A percentile compares a stretch with the other conserved stretches of the same genome.
phyloP scores from a whole-genome alignment of 2,113 vertebrate genomes.

The Hippocampus comes region DNA sequence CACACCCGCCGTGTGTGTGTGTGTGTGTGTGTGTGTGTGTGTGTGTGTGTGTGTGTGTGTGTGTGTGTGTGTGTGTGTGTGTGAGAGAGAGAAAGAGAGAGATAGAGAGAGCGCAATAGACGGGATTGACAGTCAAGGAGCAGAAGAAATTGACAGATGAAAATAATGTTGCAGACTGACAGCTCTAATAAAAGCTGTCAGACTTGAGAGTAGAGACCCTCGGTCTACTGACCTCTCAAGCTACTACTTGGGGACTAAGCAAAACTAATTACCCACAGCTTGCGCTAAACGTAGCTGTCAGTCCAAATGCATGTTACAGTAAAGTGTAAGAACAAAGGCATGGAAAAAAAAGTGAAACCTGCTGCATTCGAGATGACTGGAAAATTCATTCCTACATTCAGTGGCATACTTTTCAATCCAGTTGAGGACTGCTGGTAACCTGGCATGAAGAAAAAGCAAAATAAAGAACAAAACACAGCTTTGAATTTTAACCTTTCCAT shows the following conservation, averaged over 20 bases:
- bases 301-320: conserved; percentile 3
- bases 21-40: too few relatives aligned
- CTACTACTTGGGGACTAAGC: not conserved
- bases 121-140: conserved; percentile 17
- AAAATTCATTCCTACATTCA: too few relatives aligned
- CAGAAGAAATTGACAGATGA: conserved; percentile 13
- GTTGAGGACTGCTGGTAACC: too few relatives aligned
- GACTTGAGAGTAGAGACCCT: not conserved
- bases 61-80: conserved; percentile 2
- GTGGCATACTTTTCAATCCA: too few relatives aligned
- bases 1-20: too few relatives aligned
- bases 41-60: not conserved
- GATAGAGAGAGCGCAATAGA: not conserved
- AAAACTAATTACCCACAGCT: conserved; percentile 5
- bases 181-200: conserved; percentile 23
- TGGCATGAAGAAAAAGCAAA: too few relatives aligned
- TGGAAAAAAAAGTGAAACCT: too few relatives aligned
- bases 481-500: too few relatives aligned
- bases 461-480: too few relatives aligned
- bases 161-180: conserved; percentile 20
- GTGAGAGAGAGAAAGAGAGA: not conserved
- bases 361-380: too few relatives aligned
- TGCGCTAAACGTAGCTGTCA: conserved; percentile 9
- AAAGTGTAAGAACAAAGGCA: not conserved
- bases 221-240: not conserved